Evolutionary conservation across 2,888 invertebrate genomes (phyloP).

Genomic region (Xestia sexstrigata): DNA sequence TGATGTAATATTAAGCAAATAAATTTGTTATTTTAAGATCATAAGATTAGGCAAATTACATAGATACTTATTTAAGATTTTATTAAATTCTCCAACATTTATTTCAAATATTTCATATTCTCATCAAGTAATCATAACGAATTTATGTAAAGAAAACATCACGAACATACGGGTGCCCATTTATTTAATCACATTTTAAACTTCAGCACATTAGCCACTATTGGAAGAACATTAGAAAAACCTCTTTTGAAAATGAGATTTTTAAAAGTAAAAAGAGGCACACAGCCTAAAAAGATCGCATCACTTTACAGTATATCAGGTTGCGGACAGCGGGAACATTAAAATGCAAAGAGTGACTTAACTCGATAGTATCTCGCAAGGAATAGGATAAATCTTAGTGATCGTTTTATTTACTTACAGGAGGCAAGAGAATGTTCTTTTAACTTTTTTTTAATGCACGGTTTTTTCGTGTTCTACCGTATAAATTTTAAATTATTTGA

Average conservation of each 20-base stretch:
- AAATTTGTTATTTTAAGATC: not conserved
- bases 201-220: not conserved
- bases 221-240: constrained; percentile 5
- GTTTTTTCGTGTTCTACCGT: not conserved
- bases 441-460: not conserved
- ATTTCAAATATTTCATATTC: not conserved
- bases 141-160: not conserved
- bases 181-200: not conserved
- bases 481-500: not conserved
- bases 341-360: constrained; percentile 76
- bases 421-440: not conserved
- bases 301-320: constrained; percentile 67
- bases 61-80: not conserved
- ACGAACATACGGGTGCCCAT: not conserved
- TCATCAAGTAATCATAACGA: not conserved
- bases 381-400: constrained; percentile 58
- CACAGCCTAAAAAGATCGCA: constrained; percentile 60
- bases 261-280: constrained; percentile 28
- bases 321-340: constrained; percentile 67
- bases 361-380: constrained; percentile 66
- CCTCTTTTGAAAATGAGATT: constrained; percentile 20
- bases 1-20: not conserved
- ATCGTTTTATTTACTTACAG: constrained; percentile 54
- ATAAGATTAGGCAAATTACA: not conserved
- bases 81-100: not conserved